Base-by-base conservation (phyloP, 2,113 vertebrate genomes). In the Oncorhynchus keta region DNA sequence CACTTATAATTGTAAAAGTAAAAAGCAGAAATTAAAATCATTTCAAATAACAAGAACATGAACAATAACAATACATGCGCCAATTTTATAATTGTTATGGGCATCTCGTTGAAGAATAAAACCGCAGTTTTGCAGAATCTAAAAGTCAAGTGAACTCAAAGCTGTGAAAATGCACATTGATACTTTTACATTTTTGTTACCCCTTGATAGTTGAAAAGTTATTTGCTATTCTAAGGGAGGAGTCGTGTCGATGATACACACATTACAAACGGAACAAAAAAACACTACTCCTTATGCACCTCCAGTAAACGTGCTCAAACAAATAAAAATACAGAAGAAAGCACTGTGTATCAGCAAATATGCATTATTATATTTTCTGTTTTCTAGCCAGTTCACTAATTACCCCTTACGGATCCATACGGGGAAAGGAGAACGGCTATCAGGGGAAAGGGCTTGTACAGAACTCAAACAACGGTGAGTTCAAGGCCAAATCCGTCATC, bases 1-100 rank as follows among this genome's bases (percentile, higher is more conserved):
- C 80, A 86, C 80, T 84, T 77, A 72, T 20, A 62, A 62, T 35
- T 66, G 70, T 76, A 75, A 83, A 90, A 86, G 81, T 18, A 78
- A 80, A 78, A 80, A 75, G 81, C 81, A 77, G 65, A 75, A 78
- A 68, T 72, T 75, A 88, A 67, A 73, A 81, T 24, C 81, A 85
- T 79, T 71, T 74, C 75, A 75, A 79, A 89, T 62, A 85, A 69
- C 55, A 81, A 64, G 55, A 59, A 39, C 74, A 74, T 77, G 68
- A 82, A 70, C 68, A 78, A 76, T 61, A 76, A 71, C 72, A 68
- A 72, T 45, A 73, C 2, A 75, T 57, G 65, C 66, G 32, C 20
- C 16, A 48, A 64, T 61, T 71, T 70, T 73, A 76, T 77, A 57
- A 18, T 32, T 68, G 0, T 5, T 64, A 76, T 78, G 73, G 81